Percentiles rank a stretch among this genome's conserved stretches.
Conservation (phyloP, 2,113 vertebrate species). For the Psilopsiagon aurifrons region DNA sequence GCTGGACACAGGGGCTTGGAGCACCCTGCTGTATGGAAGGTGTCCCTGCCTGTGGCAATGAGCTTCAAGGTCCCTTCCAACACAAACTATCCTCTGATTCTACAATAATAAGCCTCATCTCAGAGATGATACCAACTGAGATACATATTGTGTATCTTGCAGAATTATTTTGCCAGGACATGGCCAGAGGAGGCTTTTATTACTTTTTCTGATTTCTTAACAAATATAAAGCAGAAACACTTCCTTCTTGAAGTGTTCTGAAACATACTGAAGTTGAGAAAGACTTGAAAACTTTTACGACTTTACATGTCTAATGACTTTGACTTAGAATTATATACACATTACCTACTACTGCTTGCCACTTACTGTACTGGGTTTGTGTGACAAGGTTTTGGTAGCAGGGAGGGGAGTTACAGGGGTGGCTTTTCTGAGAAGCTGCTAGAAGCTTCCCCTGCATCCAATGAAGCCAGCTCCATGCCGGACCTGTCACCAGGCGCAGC, state of each 20-base stretch:
- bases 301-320: no score
- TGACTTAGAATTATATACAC: background rate
- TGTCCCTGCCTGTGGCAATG: accelerated
- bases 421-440: background rate
- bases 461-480: background rate
- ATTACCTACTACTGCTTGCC: accelerated
- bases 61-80: background rate
- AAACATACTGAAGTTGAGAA: background rate
- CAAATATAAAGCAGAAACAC: background rate
- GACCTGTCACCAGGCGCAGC: background rate
- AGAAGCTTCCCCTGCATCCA: background rate
- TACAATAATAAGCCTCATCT: background rate
- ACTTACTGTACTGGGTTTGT: constrained; percentile 77
- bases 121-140: background rate
- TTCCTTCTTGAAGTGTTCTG: background rate
- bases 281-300: background rate
- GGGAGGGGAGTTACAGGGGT: background rate
- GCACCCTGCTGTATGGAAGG: background rate
- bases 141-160: accelerated
- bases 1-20: background rate
- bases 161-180: background rate
- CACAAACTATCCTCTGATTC: background rate
- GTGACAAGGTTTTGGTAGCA: background rate
- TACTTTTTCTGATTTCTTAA: background rate
- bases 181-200: no score